A percentile compares a stretch with the other conserved stretches of the same genome.
Conservation (phyloP, 2,797 vertebrate genomes). For the Phyllotis vaccarum region DNA sequence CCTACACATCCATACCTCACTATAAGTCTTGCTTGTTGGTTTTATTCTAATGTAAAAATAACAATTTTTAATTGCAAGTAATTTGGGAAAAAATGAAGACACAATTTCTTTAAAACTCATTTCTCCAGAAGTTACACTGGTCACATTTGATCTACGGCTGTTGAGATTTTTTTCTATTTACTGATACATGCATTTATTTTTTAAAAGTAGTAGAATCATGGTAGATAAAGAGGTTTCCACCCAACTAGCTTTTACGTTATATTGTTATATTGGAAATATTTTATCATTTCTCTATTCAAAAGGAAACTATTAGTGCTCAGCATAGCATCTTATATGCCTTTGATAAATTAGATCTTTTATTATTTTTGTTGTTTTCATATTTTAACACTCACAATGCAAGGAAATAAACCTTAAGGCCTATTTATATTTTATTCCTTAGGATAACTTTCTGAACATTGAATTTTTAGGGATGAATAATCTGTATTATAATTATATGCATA, state of each 20-base stretch:
- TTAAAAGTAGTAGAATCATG: not conserved
- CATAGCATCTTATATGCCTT: not conserved
- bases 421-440: not conserved
- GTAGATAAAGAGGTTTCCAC: conserved; percentile 3
- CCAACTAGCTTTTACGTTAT: not conserved
- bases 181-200: not conserved
- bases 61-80: not conserved
- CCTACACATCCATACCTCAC: not conserved
- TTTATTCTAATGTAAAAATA: conserved; percentile 53
- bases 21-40: not conserved
- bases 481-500: not conserved
- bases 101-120: not conserved
- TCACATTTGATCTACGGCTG: not conserved
- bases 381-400: conserved; percentile 37
- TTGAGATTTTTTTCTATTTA: not conserved
- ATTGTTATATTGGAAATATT: not conserved
- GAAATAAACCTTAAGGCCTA: not conserved
- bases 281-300: not conserved
- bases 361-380: not conserved
- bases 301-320: not conserved
- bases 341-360: conserved; percentile 17
- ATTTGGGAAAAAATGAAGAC: not conserved
- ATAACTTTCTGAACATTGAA: conserved; percentile 28
- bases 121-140: not conserved
- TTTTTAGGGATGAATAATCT: not conserved